phyloP scores from a whole-genome alignment of 2,797 vertebrate species.

The Notamacropus eugenii region DNA sequence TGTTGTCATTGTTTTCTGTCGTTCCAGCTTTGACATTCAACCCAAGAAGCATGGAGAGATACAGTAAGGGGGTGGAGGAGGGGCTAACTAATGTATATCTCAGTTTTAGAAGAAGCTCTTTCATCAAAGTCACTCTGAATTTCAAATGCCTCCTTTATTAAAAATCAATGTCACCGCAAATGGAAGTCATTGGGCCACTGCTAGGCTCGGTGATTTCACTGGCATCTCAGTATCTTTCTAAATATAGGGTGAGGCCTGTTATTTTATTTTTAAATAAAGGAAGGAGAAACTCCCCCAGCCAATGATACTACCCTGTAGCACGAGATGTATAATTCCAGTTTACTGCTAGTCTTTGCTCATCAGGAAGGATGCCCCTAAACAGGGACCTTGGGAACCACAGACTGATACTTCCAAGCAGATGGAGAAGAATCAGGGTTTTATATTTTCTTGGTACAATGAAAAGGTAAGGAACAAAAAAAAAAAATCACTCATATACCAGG shows the following conservation, averaged over 20 bases:
- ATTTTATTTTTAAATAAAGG: constrained; percentile 52
- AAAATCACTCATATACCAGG: constrained; percentile 34
- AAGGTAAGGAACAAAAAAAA: constrained; percentile 36
- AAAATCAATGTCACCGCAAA: constrained; percentile 57
- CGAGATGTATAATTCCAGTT: constrained; percentile 43
- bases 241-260: constrained; percentile 39
- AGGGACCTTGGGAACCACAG: constrained; percentile 54
- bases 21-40: background rate
- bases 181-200: constrained; percentile 18
- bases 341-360: constrained; percentile 43
- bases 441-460: constrained; percentile 50
- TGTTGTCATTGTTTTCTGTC: background rate
- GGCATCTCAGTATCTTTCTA: constrained; percentile 41
- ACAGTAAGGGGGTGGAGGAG: background rate
- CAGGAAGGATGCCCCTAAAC: constrained; percentile 25
- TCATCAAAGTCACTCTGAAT: constrained; percentile 41
- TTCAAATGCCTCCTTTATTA: constrained; percentile 25
- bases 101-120: constrained; percentile 52
- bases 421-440: background rate
- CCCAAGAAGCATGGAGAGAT: background rate
- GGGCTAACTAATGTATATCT: constrained; percentile 30
- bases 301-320: background rate
- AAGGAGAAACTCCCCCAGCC: constrained; percentile 31
- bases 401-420: constrained; percentile 43
- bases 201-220: constrained; percentile 9